phyloP scores from a whole-genome alignment of 1,140 invertebrate genomes.

The Anastrepha ludens region DNA sequence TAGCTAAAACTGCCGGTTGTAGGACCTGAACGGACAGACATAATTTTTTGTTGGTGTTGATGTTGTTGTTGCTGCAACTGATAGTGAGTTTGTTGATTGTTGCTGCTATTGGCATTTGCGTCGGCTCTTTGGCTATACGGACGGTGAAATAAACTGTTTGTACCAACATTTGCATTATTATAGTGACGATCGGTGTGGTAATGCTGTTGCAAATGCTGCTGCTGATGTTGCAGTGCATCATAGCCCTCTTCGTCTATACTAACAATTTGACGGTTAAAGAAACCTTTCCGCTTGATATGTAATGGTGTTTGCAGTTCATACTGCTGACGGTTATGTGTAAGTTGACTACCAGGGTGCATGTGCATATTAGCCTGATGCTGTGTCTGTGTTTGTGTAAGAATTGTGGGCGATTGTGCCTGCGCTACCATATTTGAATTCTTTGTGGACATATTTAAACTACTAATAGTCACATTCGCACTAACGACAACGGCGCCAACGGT shows the following conservation, averaged over 20 bases:
- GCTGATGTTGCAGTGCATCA: constrained; percentile 23
- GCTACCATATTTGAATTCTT: constrained; percentile 31
- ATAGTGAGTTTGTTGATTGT: constrained; percentile 12
- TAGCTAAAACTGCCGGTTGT: background rate
- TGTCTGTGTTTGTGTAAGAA: constrained; percentile 28
- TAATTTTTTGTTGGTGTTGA: constrained; percentile 15
- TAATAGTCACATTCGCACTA: constrained; percentile 55
- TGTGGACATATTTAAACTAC: constrained; percentile 53
- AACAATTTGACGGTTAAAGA: constrained; percentile 60
- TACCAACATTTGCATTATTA: background rate
- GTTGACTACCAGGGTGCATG: background rate
- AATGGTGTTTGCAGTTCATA: constrained; percentile 49
- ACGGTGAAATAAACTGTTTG: constrained; percentile 9
- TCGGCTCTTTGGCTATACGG: background rate
- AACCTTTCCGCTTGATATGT: constrained; percentile 60
- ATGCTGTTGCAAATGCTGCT: constrained; percentile 1
- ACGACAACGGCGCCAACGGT: constrained; percentile 23
- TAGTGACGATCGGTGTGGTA: constrained; percentile 11
- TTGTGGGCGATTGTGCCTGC: background rate
- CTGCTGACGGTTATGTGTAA: background rate
- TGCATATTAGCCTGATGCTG: constrained; percentile 36
- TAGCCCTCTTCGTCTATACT: constrained; percentile 61
- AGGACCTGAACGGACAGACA: background rate
- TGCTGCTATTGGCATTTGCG: constrained; percentile 23
- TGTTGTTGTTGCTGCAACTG: constrained; percentile 7